Percentiles rank a stretch among this genome's conserved stretches.
phyloP scores from a whole-genome alignment of 2,888 invertebrate genomes.

The Aspidapion aeneum region DNA sequence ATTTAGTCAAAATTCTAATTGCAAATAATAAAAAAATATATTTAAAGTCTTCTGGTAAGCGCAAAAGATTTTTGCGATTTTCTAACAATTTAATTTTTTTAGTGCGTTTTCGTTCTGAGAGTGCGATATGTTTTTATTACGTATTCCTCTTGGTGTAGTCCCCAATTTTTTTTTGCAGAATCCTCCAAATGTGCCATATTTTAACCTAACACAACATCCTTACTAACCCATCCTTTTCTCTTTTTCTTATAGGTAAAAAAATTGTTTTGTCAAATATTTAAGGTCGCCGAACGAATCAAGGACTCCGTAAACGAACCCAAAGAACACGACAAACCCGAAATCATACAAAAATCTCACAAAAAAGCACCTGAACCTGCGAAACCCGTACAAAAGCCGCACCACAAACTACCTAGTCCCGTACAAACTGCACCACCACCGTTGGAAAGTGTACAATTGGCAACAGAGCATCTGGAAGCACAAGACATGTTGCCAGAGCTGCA shows the following conservation, averaged over 20 bases:
- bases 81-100: too few relatives aligned
- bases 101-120: too few relatives aligned
- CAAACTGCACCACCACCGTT: neutral
- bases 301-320: neutral
- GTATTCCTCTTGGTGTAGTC: too few relatives aligned
- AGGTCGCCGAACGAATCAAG: constrained; percentile 1
- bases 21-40: too few relatives aligned
- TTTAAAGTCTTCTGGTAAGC: too few relatives aligned
- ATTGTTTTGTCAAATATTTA: neutral
- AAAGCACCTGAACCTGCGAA: neutral
- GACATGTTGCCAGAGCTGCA: neutral
- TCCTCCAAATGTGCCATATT: too few relatives aligned
- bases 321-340: neutral
- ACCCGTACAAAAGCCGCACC: neutral
- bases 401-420: neutral
- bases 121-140: too few relatives aligned
- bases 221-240: neutral
- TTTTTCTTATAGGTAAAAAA: neutral
- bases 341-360: neutral
- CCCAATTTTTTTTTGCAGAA: too few relatives aligned
- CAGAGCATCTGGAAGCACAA: neutral
- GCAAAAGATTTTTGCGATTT: too few relatives aligned
- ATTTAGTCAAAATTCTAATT: too few relatives aligned
- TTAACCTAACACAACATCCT: neutral
- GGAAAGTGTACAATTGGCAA: neutral